phyloP scores from a whole-genome alignment of 1,140 invertebrate species.

The Drosophila subobscura region DNA sequence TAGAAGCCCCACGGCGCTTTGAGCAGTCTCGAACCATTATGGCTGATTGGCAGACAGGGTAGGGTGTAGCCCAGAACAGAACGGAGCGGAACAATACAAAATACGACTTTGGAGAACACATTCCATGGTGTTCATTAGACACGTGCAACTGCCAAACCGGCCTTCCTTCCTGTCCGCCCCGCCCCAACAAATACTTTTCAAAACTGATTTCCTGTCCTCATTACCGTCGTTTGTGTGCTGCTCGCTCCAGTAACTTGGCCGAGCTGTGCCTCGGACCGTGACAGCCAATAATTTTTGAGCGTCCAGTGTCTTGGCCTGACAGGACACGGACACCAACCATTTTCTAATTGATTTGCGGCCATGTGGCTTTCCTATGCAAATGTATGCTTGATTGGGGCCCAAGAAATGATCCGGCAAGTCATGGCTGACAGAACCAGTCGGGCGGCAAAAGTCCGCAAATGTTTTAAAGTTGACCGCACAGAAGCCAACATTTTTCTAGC shows the following conservation, averaged over 20 bases:
- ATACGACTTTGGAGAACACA: constrained; percentile 18
- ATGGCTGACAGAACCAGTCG: constrained; percentile 5
- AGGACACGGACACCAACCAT: constrained; percentile 14
- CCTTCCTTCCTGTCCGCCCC: not conserved
- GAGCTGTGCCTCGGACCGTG: constrained; percentile 14
- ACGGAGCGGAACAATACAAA: no score
- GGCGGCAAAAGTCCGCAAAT: constrained; percentile 19
- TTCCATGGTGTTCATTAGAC: constrained; percentile 53
- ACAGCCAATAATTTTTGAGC: constrained; percentile 52
- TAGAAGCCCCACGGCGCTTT: constrained; percentile 14
- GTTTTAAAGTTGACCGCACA: constrained; percentile 49
- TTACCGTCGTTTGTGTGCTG: constrained; percentile 45
- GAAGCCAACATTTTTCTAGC: constrained; percentile 44
- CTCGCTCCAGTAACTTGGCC: constrained; percentile 9
- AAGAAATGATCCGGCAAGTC: not conserved
- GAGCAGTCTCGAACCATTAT: constrained; percentile 63
- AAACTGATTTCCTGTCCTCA: constrained; percentile 58
- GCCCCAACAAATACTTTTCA: constrained; percentile 23
- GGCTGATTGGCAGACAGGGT: constrained; percentile 64
- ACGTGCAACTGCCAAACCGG: constrained; percentile 35
- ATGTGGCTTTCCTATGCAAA: constrained; percentile 54
- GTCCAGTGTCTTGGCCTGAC: constrained; percentile 15
- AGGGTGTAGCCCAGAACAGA: not conserved
- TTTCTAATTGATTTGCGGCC: constrained; percentile 73
- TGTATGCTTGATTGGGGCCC: constrained; percentile 42